Evolutionary conservation across 1,140 invertebrate species (phyloP), one percentile per base, ranked within the genome.

Genomic region (Pinna nobilis): DNA sequence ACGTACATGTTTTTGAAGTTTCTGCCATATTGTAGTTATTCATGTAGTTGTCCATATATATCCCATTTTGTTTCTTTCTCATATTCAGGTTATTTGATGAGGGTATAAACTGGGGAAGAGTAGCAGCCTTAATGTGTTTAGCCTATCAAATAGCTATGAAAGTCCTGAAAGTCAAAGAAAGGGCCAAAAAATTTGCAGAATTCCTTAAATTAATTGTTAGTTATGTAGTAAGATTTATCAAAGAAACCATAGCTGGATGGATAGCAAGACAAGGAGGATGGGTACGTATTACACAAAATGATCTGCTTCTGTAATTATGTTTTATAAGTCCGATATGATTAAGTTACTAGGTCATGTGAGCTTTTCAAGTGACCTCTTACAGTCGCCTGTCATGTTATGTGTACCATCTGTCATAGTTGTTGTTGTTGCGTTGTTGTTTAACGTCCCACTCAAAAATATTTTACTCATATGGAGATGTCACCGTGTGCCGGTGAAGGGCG

Each of bases 201-300:
- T 88, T 87, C 68, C 61, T 88, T 18, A 64, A 50, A 15, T 68
- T 79, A 7, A 85, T 87, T 39, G 72, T 86, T 13, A 68, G 70
- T 37, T 83, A 79, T 72, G 69, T 88, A 2, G 77, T 85, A 18
- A 65, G 75, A 67, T 87, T 87, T 51, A 78, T 87, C 49, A 77
- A 53, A 30, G 82, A 85, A 64, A 82, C 66, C 55, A 86, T 87
- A 25, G 77, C 80, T 2, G 68, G 73, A 32, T 87, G 86, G 86
- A 87, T 87, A 25, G 85, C 84, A 15, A 70, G 81, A 11, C 77
- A 83, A 63, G 86, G 86, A 6, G 86, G 86, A 57, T 87, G 86
- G 86, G 86, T 87, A 80, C 78, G 82, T 70, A n/a, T n/a, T n/a
- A n/a, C n/a, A n/a, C n/a, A n/a, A n/a, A n/a, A n/a, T n/a, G n/a